A percentile compares a stretch with the other conserved stretches of the same genome.
phyloP scores from a whole-genome alignment of 2,888 invertebrate species.

The Epirrita christyi region DNA sequence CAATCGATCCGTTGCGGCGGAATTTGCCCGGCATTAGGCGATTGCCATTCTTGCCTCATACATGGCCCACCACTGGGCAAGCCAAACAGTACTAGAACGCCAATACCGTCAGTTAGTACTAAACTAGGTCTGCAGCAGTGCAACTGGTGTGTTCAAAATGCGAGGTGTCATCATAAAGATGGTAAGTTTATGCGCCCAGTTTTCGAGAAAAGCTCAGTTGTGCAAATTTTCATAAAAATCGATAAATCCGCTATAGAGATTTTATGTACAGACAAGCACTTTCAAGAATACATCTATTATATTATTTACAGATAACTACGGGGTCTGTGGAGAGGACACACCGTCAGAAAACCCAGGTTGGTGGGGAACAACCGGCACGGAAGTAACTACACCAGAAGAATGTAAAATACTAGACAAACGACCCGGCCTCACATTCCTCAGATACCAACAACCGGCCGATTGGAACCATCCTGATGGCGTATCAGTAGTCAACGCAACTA shows the following conservation, averaged over 20 bases:
- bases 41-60: constrained; percentile 95
- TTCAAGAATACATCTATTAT: neutral
- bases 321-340: constrained; percentile 94
- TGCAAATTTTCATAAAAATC: neutral
- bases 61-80: constrained; percentile 87
- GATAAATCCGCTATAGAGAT: neutral
- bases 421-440: constrained; percentile 94
- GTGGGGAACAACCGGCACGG: constrained; percentile 95
- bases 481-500: constrained; percentile 93
- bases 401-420: constrained; percentile 92
- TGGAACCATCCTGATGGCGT: constrained; percentile 95
- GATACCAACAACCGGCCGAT: constrained; percentile 95
- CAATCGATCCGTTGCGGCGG: constrained; percentile 95
- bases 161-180: constrained; percentile 94
- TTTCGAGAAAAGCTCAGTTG: neutral
- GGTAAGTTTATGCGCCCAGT: constrained; percentile 69
- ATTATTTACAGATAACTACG: constrained; percentile 87
- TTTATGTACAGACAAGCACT: no score
- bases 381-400: constrained; percentile 89
- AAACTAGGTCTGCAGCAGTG: constrained; percentile 92
- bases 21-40: constrained; percentile 94
- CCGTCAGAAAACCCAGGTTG: constrained; percentile 93
- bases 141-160: constrained; percentile 97
- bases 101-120: constrained; percentile 87
- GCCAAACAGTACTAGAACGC: constrained; percentile 60